Evolutionary conservation across 2,888 invertebrate species (phyloP), one percentile per base, ranked within the genome.

Genomic region (Chorisops tibialis): DNA sequence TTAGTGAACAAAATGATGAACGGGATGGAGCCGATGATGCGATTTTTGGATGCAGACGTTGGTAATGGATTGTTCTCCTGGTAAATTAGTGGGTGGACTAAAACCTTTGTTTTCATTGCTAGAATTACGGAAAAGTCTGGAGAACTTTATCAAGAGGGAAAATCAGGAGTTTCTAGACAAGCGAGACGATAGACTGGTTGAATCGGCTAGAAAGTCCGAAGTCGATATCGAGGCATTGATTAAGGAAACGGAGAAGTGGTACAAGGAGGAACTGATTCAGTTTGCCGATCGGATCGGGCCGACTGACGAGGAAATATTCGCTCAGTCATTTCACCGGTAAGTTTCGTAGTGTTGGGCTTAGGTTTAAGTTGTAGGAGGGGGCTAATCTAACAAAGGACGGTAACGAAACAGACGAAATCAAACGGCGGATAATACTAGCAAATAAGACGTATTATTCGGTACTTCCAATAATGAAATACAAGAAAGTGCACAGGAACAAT

Each of bases 211-310:
- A 67, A 82, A 81, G 68, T 85, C 85, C 62, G 82, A 84, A 61
- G 75, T 86, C 0, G 87, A 89, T 72, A 79, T 89, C 1, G 92
- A 93, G 70, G 85, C 87, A 21, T 81, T 89, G 12, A 87, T 90
- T 1, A 87, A 87, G 70, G 83, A 85, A 70, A 92, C 91, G 85
- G 92, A 93, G 72, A 88, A 87, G 67, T 77, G 85, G 6, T 93
- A 89, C 74, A 89, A 87, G 71, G 84, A 91, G 72, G 92, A 95
- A 79, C 87, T 93, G 9, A 81, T 88, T 48, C 89, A 90, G 71
- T 93, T 88, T 82, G 90, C 92, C 0, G 91, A 91, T 72, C 87
- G 87, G 62, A 83, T 88, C 64, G 86, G 89, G 47, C 89, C 91
- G 0, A 87, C 89, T 0, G 91, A 93, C 75, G 91, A 93, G 73